phyloP scores from a whole-genome alignment of 2,888 invertebrate genomes.

The Dastarcus helophoroides region DNA sequence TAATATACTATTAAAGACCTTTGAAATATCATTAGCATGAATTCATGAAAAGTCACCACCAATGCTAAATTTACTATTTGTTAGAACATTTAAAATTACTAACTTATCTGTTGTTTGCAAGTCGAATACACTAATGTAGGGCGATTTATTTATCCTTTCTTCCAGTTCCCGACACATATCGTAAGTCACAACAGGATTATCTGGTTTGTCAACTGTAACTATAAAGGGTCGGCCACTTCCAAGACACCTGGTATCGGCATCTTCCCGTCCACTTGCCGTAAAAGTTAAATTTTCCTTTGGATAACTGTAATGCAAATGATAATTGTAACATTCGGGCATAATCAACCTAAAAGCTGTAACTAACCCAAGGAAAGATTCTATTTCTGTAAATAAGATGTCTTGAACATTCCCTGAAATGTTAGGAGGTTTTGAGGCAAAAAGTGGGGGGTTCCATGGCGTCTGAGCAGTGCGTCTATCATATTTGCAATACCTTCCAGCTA shows the following conservation, averaged over 20 bases:
- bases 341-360: too few relatives aligned
- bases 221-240: slow-evolving; percentile 89
- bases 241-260: slow-evolving; percentile 91
- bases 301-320: slow-evolving; percentile 5
- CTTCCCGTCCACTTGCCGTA: slow-evolving; percentile 88
- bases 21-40: too few relatives aligned
- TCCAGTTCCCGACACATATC: slow-evolving; percentile 39
- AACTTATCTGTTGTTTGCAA: slow-evolving; percentile 53
- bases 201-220: slow-evolving; percentile 49
- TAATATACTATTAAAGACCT: too few relatives aligned
- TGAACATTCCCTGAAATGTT: slow-evolving; percentile 51
- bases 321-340: too few relatives aligned
- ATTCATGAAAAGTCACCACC: too few relatives aligned
- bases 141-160: slow-evolving; percentile 44
- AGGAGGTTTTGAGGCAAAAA: slow-evolving; percentile 72
- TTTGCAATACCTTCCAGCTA: slow-evolving; percentile 74
- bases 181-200: slow-evolving; percentile 42
- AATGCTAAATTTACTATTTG: too few relatives aligned
- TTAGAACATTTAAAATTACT: slow-evolving; percentile 30
- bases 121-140: slow-evolving; percentile 48
- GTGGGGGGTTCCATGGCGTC: slow-evolving; percentile 97
- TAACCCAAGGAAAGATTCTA: slow-evolving; percentile 50
- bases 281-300: slow-evolving; percentile 45
- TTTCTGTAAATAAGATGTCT: slow-evolving; percentile 65
- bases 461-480: slow-evolving; percentile 76